phyloP scores from a whole-genome alignment of 1,140 invertebrate species.

The Drosophila nannoptera region DNA sequence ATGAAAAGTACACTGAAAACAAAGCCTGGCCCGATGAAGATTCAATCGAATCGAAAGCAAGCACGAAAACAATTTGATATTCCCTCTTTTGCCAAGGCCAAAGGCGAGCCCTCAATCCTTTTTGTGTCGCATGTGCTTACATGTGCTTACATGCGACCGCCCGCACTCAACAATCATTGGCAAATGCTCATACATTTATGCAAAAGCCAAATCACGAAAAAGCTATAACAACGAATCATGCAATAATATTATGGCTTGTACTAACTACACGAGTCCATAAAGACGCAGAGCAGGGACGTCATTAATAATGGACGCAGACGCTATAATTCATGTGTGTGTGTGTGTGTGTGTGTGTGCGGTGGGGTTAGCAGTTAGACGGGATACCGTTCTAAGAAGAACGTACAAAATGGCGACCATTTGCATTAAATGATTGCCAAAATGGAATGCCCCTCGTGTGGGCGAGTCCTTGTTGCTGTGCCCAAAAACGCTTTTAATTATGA shows the following conservation, averaged over 20 bases:
- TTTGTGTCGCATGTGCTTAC: conserved; percentile 15
- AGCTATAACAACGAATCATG: conserved; percentile 74
- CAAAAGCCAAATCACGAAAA: conserved; percentile 70
- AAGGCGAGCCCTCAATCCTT: neutral
- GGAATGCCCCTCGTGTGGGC: conserved; percentile 23
- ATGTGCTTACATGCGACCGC: conserved; percentile 62
- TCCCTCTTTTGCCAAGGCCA: too few species aligned
- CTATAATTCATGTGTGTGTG: conserved; percentile 57
- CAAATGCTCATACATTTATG: conserved; percentile 67
- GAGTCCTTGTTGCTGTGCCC: conserved; percentile 43
- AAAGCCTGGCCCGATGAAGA: neutral
- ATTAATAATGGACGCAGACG: conserved; percentile 75
- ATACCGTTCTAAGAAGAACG: conserved; percentile 59
- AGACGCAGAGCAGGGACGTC: conserved; percentile 50
- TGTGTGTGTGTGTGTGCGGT: neutral
- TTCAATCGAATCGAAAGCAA: neutral
- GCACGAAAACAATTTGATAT: too few species aligned
- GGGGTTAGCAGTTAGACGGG: neutral
- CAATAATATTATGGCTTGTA: conserved; percentile 66
- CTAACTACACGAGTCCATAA: conserved; percentile 34
- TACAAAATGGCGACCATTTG: conserved; percentile 76
- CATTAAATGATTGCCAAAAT: conserved; percentile 77
- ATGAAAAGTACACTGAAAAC: conserved; percentile 44
- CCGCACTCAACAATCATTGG: conserved; percentile 63
- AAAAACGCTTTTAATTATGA: conserved; percentile 76